Evolutionary conservation across 2,797 vertebrate species (phyloP), one percentile per base, ranked within the genome.

Genomic region (Silurus lanzhouensis): DNA sequence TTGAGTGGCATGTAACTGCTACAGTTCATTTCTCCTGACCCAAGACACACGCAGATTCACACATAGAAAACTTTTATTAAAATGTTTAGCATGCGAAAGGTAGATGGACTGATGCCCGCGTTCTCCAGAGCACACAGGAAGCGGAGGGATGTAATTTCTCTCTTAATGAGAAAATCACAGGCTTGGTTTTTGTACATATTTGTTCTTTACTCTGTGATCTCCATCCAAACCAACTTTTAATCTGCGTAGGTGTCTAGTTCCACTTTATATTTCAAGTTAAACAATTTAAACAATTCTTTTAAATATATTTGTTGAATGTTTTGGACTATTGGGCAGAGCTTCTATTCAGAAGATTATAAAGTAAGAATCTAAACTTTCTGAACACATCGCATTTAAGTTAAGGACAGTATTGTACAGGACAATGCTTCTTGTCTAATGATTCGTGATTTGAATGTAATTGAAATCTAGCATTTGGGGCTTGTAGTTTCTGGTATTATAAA

Each of bases 201-300:
- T 72, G 5, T 46, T 83, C 20, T 52, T 70, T 46, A 48, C 61
- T 58, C 68, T 61, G 82, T 74, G 67, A 68, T 67, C 67, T 83
- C 79, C 15, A 71, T 57, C 67, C 58, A 22, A 77, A 70, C 57
- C 60, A 74, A 38, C 25, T 78, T 77, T 83, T 79, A 84, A 86
- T 88, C 68, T 77, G 67, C 20, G 44, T 85, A 84, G 86, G 84
- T 75, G 84, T 85, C 79, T 84, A 80, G 82, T 87, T 89, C 85
- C 88, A 84, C 63, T 83, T 76, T 61, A 38, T 82, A 78, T 88
- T 84, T 84, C 85, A 89, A 89, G 85, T 84, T 31, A 90, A 89
- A 91, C 82, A 89, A 71, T 83, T 63, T 84, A 87, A 86, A 87
- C 87, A 72, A 88, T 67, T 81, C 81, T 85, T 72, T 85, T 87